Evolutionary conservation across 2,888 invertebrate species (phyloP).

Genomic region (Hemistola chrysoprasaria): DNA sequence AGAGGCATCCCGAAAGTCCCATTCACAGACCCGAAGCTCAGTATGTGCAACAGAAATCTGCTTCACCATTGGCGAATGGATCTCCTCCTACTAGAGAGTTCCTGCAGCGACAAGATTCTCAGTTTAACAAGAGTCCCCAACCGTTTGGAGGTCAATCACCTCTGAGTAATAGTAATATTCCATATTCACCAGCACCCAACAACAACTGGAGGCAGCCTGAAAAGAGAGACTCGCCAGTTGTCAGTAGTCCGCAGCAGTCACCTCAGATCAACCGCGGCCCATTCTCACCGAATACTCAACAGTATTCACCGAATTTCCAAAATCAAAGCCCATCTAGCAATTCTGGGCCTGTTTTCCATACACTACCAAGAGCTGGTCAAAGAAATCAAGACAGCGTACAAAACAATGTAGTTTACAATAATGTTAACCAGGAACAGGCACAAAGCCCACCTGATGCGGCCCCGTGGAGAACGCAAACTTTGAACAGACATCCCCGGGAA

Average conservation of each 20-base stretch:
- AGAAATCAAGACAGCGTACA: constrained; percentile 54
- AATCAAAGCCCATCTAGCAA: constrained; percentile 50
- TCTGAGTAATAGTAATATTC: constrained; percentile 47
- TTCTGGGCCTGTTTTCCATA: constrained; percentile 57
- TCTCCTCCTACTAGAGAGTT: constrained; percentile 66
- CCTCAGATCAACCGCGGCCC: constrained; percentile 55
- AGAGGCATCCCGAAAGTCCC: constrained; percentile 68
- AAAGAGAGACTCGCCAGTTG: constrained; percentile 66
- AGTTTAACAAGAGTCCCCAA: constrained; percentile 77
- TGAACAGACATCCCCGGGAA: constrained; percentile 59
- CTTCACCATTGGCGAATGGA: constrained; percentile 56
- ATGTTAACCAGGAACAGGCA: constrained; percentile 41
- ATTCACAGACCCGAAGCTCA: constrained; percentile 74
- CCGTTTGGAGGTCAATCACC: constrained; percentile 66
- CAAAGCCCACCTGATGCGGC: constrained; percentile 52
- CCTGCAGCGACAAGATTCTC: constrained; percentile 73
- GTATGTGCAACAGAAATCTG: constrained; percentile 63
- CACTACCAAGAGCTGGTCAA: constrained; percentile 61
- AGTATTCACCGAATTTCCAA: constrained; percentile 51
- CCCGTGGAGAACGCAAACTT: constrained; percentile 68
- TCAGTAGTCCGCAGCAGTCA: constrained; percentile 50
- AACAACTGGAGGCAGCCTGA: constrained; percentile 76
- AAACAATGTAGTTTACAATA: constrained; percentile 54
- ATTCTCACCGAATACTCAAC: constrained; percentile 43
- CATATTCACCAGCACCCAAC: constrained; percentile 69